phyloP scores from a whole-genome alignment of 2,797 vertebrate species.

The Cirrhinus molitorella region DNA sequence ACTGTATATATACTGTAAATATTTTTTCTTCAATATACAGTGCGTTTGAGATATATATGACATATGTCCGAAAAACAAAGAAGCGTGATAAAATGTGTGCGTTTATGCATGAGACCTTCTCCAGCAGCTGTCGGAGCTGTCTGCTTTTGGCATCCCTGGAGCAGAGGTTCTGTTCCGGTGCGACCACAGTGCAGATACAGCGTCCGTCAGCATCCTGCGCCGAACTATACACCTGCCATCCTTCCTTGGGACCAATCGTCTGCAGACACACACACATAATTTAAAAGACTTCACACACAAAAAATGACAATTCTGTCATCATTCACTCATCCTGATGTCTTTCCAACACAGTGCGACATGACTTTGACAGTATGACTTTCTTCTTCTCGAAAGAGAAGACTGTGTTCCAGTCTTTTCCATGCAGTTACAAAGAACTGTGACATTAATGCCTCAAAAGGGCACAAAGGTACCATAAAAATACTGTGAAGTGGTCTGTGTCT shows the following conservation, averaged over 20 bases:
- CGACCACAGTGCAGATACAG: constrained; percentile 98
- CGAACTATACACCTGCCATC: constrained; percentile 98
- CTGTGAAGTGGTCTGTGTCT: neutral
- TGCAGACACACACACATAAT: constrained; percentile 66
- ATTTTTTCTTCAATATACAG: neutral
- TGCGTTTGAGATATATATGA: neutral
- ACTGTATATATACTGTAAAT: neutral
- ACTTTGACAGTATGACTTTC: neutral
- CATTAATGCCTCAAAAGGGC: neutral
- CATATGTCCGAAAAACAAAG: neutral
- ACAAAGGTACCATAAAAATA: neutral
- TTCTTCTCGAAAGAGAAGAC: neutral
- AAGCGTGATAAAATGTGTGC: neutral
- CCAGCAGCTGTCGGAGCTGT: constrained; percentile 94
- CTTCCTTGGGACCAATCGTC: constrained; percentile 96
- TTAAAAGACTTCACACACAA: neutral
- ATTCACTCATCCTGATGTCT: neutral
- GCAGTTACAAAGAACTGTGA: neutral
- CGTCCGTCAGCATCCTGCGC: constrained; percentile 96
- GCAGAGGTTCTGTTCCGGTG: constrained; percentile 95
- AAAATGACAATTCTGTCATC: neutral
- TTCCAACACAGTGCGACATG: neutral
- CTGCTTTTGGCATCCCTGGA: constrained; percentile 96
- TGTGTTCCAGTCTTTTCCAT: neutral
- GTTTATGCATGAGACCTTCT: constrained; percentile 83